Evolutionary conservation across 2,113 vertebrate genomes (phyloP), one percentile per base, ranked within the genome.

Genomic region (mouse (Mus musculus)): DNA sequence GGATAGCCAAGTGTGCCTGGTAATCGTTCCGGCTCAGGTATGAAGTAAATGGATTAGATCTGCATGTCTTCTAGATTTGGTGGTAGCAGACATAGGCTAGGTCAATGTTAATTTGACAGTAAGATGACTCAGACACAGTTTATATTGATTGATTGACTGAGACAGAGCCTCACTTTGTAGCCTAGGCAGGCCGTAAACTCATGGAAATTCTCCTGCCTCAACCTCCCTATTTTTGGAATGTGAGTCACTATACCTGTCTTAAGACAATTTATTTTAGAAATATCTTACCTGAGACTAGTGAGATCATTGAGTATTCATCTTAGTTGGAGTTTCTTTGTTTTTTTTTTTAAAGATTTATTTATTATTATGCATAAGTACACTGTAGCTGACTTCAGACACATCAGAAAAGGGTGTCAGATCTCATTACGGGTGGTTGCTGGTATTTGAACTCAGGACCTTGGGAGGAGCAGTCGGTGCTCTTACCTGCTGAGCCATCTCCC

Each of bases 41-140:
- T 39, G 61, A 97, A 94, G 88, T 30, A 86, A 86, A 80, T 39
- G 86, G 28, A 36, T 12, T 69, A 28, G 42, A 56, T 4, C 13
- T 49, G 88, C 13, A 67, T 75, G 30, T 87, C 71, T 94, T 63
- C 69, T 46, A 84, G 22, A 92, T 94, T 92, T 92, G 54, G 92
- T 84, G 9, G 26, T 77, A 54, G 91, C 1, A 88, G 17, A 33
- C 59, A 67, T 46, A 76, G 39, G 61, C 28, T 49, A 30, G 24
- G 22, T 90, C 54, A 67, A 16, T 75, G 49, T 5, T 82, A 30
- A 95, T 71, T 95, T 69, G 39, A 59, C 26, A 17, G 39, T 95
- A 88, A 78, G 11, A 90, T 42, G 54, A 73, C 91, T 39, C 39
- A 89, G 89, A 49, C 42, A 75, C 28, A 87, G 46, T 82, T 84